Evolutionary conservation across 2,797 vertebrate species (phyloP).

Genomic region (Oreortyx pictus): DNA sequence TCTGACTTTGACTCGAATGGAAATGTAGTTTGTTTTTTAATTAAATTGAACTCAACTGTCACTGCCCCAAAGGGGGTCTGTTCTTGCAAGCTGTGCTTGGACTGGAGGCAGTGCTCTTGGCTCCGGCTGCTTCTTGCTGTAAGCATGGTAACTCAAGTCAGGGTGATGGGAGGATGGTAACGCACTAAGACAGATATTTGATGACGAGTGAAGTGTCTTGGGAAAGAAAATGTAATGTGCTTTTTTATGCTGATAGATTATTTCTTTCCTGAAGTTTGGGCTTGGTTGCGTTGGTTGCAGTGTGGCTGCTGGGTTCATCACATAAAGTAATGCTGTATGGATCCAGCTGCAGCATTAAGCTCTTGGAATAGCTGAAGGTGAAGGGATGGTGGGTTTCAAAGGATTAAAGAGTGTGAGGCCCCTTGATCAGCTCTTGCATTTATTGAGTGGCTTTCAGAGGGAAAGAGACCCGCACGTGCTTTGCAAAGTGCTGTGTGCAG

Average conservation of each 20-base stretch:
- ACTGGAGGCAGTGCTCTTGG: not conserved
- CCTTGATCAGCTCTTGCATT: not conserved
- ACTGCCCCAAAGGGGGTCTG: conserved; percentile 44
- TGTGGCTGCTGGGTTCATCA: not conserved
- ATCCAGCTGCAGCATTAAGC: not conserved
- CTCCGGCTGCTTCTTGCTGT: not conserved
- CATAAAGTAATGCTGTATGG: not conserved
- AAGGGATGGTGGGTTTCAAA: not conserved
- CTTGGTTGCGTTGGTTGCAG: not conserved
- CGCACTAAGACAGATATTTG: not conserved
- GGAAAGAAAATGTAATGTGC: not conserved
- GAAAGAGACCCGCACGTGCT: not conserved
- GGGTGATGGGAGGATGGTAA: not conserved
- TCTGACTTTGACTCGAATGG: conserved; percentile 35
- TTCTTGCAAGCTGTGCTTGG: conserved; percentile 41
- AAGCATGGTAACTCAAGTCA: not conserved
- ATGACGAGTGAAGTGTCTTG: not conserved
- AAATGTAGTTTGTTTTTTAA: conserved; percentile 46
- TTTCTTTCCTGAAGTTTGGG: not conserved
- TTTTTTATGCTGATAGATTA: not conserved
- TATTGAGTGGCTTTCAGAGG: not conserved
- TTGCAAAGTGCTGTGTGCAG: not conserved
- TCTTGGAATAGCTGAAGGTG: not conserved
- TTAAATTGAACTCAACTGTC: conserved; percentile 32
- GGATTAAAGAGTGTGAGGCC: not conserved